Percentiles rank a stretch among this genome's conserved stretches.
These are phyloP conservation scores for Apeira syringaria DNA, from an alignment of 2,888 invertebrate genomes.

Conservation along the genomic window DNA sequence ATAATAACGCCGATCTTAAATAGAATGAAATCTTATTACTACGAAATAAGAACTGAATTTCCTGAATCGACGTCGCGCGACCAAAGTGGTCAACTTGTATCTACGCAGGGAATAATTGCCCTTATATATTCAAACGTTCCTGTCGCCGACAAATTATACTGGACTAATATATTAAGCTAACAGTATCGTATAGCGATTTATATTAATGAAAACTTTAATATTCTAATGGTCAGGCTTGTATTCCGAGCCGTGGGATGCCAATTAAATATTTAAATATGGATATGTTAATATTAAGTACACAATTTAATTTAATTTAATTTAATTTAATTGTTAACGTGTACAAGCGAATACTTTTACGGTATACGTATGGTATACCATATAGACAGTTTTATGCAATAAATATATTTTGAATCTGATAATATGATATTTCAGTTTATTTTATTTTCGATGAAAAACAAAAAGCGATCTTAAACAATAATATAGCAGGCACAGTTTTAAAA, in stretches of 20 bases:
- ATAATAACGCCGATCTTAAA: too few species aligned
- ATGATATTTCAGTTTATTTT: too few species aligned
- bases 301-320: slow-evolving; percentile 15
- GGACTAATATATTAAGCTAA: slow-evolving; percentile 8
- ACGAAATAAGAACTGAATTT: too few species aligned
- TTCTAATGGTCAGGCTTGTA: slow-evolving; percentile 19
- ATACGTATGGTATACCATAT: too few species aligned
- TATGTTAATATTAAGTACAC: slow-evolving; percentile 13
- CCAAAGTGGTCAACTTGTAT: neutral
- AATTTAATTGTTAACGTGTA: slow-evolving; percentile 17
- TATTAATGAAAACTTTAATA: slow-evolving; percentile 28
- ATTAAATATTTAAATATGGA: slow-evolving; percentile 23
- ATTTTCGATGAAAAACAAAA: too few species aligned
- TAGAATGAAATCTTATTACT: too few species aligned
- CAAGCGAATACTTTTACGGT: too few species aligned
- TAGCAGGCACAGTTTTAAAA: too few species aligned
- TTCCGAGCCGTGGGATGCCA: slow-evolving; percentile 18
- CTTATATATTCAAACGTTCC: slow-evolving; percentile 18
- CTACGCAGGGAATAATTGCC: slow-evolving; percentile 13
- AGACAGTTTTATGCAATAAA: too few species aligned
- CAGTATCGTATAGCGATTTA: slow-evolving; percentile 15
- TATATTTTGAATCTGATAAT: too few species aligned
- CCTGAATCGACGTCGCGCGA: too few species aligned
- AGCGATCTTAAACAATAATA: too few species aligned
- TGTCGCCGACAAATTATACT: slow-evolving; percentile 8